Evolutionary conservation across 2,113 vertebrate species (phyloP).

Genomic region (Hippopotamus amphibius): DNA sequence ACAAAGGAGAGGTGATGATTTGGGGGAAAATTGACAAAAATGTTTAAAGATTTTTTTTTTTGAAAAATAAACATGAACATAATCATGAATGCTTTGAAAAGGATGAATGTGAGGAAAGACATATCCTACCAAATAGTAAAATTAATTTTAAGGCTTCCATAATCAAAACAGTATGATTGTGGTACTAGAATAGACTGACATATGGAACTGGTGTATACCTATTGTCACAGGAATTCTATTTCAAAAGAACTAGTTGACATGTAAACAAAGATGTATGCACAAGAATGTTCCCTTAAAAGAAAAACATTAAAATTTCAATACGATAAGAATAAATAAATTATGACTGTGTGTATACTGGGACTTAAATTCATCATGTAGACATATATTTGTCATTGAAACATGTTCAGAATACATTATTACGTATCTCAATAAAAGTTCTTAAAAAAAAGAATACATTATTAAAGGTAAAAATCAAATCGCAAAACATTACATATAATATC

Average conservation of each 20-base stretch:
- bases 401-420: background rate
- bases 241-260: background rate
- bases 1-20: background rate
- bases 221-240: background rate
- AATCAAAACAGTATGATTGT: conserved; percentile 9
- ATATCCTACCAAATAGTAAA: background rate
- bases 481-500: background rate
- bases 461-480: background rate
- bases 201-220: background rate
- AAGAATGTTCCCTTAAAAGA: background rate
- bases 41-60: background rate
- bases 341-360: background rate
- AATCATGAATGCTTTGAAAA: background rate
- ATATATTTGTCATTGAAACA: background rate
- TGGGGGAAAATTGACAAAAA: background rate
- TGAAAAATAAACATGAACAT: background rate
- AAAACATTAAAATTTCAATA: background rate
- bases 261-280: background rate
- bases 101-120: background rate
- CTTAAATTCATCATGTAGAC: background rate
- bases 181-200: background rate
- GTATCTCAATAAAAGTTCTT: no score
- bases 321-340: background rate
- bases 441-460: background rate
- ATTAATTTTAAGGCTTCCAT: background rate